Evolutionary conservation across 2,888 invertebrate species (phyloP).

Genomic region (Drosophila ezoana): DNA sequence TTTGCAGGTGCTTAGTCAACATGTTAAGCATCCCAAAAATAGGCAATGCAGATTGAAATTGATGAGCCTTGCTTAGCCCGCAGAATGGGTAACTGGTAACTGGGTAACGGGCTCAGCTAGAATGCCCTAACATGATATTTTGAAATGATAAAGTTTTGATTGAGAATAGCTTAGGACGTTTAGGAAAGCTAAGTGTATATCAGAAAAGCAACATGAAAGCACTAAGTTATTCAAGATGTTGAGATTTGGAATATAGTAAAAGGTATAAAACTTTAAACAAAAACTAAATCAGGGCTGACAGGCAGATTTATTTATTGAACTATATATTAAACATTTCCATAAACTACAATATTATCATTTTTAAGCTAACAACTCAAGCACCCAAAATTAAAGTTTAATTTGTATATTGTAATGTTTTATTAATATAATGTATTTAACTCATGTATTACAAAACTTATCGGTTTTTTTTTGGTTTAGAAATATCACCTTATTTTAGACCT

Average conservation of each 20-base stretch:
- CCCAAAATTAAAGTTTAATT: neutral
- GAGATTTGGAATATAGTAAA: too few species aligned
- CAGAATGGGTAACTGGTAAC: conserved; percentile 12
- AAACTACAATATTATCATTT: too few species aligned
- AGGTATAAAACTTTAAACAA: too few species aligned
- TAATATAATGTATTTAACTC: neutral
- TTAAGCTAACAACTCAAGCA: too few species aligned
- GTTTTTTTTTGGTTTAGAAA: too few species aligned
- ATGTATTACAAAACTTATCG: neutral
- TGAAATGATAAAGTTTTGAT: conserved; percentile 63
- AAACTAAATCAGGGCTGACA: too few species aligned
- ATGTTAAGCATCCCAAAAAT: conserved; percentile 57
- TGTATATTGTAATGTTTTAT: neutral
- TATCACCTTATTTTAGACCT: too few species aligned
- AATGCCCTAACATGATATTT: conserved; percentile 7
- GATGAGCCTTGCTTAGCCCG: conserved; percentile 44
- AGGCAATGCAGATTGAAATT: conserved; percentile 69
- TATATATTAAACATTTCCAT: too few species aligned
- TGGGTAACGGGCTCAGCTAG: conserved; percentile 10
- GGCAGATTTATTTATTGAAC: too few species aligned
- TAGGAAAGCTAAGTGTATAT: conserved; percentile 3
- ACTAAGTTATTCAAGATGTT: neutral
- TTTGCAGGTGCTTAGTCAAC: conserved; percentile 68
- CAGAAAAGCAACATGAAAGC: neutral
- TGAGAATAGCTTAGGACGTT: conserved; percentile 50